Base-by-base conservation (phyloP, 2,888 invertebrate genomes). In the Cecidostiba fungosa region DNA sequence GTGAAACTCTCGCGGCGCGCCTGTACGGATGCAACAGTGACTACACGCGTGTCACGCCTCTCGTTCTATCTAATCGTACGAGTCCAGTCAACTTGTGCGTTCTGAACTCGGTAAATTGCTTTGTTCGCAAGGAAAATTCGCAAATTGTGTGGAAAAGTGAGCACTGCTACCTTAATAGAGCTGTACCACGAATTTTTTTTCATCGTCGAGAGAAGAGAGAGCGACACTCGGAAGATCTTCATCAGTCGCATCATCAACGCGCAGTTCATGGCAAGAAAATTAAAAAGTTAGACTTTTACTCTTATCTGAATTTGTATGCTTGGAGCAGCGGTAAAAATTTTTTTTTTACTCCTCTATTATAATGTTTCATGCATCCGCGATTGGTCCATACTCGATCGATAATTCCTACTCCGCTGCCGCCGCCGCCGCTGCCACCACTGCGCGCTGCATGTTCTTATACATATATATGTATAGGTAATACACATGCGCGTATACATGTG, bases 341-440 rank as follows among this genome's bases (percentile, higher is more conserved):
- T 66, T 66, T 29, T 26, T 2, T 32, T 16, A 16, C 62, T 26
- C 62, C 59, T 12, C 54, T n/a, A n/a, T n/a, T n/a, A n/a, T n/a
- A 23, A 62, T 4, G 50, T 32, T 14, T 32, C 54, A 36, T 62
- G 26, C n/a, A 66, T 19, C 32, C 39, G 32, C 74, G 54, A 85
- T 76, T 85, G 85, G 81, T 85, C 81, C 81, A 80, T 36, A n/a
- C 62, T 77, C 81, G 85, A 76, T 85, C 85, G 85, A 85, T 85
- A 85, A 77, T 77, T 54, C 39, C 66, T 32, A 69, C 47, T 70
- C 19, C 12, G 26, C 29, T 32, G 14, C 10, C 5, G 47, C 19
- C 26, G 23, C 50, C 23, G 26, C 47, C 32, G 36, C 66, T 32
- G n/a, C 32, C 26, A 43, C 50, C 26, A 43, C 50, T 43, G 26